phyloP scores from a whole-genome alignment of 2,113 vertebrate genomes.

The Leucopsar rothschildi region DNA sequence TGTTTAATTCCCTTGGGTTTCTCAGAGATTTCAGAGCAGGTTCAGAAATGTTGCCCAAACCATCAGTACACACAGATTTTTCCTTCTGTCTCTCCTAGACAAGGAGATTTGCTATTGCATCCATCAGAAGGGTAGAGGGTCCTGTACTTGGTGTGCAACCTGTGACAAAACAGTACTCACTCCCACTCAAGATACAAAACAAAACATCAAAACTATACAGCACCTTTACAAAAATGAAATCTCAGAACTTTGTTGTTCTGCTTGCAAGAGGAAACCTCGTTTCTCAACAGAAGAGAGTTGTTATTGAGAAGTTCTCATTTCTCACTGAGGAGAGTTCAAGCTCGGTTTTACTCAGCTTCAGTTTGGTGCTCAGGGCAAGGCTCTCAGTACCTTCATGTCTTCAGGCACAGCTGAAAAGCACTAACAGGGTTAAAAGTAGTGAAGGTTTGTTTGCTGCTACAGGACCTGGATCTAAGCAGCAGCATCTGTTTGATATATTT shows the following conservation, averaged over 20 bases:
- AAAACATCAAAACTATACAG: not conserved
- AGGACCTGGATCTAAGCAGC: not conserved
- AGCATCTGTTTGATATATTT: not conserved
- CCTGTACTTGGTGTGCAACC: not conserved
- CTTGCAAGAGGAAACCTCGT: not conserved
- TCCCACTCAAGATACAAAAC: not conserved
- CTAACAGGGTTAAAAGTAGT: not conserved
- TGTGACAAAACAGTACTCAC: not conserved
- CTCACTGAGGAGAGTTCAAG: not conserved
- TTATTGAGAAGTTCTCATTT: too few species aligned
- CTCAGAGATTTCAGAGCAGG: not conserved
- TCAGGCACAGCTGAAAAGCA: not conserved
- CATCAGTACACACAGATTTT: not conserved
- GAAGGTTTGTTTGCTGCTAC: not conserved
- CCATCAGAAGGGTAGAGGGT: not conserved
- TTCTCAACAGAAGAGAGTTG: not conserved
- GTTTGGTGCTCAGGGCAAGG: not conserved
- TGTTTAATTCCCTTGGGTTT: conserved; percentile 5
- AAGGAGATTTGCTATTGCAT: not conserved
- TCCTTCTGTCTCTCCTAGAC: not conserved
- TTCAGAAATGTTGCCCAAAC: not conserved
- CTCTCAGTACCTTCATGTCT: accelerated
- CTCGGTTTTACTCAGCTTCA: not conserved
- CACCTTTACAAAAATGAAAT: not conserved
- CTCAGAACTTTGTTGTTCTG: not conserved